Evolutionary conservation across 2,888 invertebrate species (phyloP).

Genomic region (Nasonovia ribisnigri): DNA sequence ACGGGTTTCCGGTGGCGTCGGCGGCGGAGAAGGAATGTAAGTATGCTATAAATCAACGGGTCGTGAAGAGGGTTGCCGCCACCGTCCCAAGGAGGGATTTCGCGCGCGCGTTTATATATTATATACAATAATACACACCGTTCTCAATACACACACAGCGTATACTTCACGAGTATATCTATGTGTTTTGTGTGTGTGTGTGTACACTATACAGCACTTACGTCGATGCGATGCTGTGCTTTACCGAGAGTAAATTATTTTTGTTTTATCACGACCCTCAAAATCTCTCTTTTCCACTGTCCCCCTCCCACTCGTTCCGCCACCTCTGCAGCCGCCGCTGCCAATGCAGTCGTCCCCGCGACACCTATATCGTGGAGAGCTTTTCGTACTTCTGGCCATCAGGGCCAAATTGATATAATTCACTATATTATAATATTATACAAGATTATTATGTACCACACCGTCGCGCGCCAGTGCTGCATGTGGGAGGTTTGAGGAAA

Average conservation of each 20-base stretch:
- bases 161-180: not conserved
- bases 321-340: not conserved
- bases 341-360: not conserved
- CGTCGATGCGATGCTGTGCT: conserved; percentile 19
- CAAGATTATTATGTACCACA: not conserved
- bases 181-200: not conserved
- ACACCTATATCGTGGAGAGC: not conserved
- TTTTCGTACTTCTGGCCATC: conserved; percentile 22
- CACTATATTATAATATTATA: not conserved
- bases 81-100: not conserved
- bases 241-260: conserved; percentile 58
- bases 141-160: not conserved
- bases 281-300: conserved; percentile 15
- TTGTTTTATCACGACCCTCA: conserved; percentile 51
- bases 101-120: not conserved
- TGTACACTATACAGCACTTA: not conserved
- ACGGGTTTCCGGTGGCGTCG: conserved; percentile 49
- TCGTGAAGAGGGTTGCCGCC: not conserved
- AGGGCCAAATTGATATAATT: conserved; percentile 17
- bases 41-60: conserved; percentile 57
- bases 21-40: conserved; percentile 22
- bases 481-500: not conserved
- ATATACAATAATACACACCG: not conserved
- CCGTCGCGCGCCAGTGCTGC: not conserved
- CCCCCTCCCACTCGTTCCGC: not conserved